Evolutionary conservation across 2,888 invertebrate genomes (phyloP), one percentile per base, ranked within the genome.

Genomic region (Acanthococcus lagerstroemiae): DNA sequence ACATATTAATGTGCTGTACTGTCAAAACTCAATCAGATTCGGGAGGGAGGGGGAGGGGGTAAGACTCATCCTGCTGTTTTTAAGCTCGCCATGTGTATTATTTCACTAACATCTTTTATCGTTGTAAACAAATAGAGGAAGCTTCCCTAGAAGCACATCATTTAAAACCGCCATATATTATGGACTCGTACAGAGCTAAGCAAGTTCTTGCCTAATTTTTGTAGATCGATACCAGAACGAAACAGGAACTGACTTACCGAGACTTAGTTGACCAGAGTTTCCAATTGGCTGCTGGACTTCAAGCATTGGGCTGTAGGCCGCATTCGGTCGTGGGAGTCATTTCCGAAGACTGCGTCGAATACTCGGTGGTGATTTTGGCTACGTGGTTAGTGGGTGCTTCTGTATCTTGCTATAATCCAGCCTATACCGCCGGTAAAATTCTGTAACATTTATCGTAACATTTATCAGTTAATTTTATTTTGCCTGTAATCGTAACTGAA

Each of bases 321-420:
- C 22, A 21, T 37, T 7, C 50, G 7, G 22, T 7, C 5, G 44
- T 63, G 7, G 50, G 27, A 12, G 44, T 54, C 19, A 30, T 87
- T 72, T 73, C 88, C 63, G 88, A 88, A 1, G 90, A 91, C 74
- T 72, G 84, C 22, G 88, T 90, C 0, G 90, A 90, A 75, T 86
- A 81, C 73, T 82, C 84, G 0, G 77, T 88, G 21, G 81, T 83
- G 1, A 74, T 82, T 15, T 73, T 87, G 72, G 90, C 87, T 0
- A 79, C 82, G 37, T 72, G 86, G 30, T 83, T 83, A 70, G 87
- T 87, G 54, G 87, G 87, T 1, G 78, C 85, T 1, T 72, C 83
- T 7, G 80, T 85, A 5, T 86, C 88, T 1, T 84, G 86, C 0
- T 78, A 88, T 4, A 90, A 89, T 77, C 87, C 88, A 0, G 74